Evolutionary conservation across 1,140 invertebrate genomes (phyloP).

Genomic region (Conopomorpha cramerella): DNA sequence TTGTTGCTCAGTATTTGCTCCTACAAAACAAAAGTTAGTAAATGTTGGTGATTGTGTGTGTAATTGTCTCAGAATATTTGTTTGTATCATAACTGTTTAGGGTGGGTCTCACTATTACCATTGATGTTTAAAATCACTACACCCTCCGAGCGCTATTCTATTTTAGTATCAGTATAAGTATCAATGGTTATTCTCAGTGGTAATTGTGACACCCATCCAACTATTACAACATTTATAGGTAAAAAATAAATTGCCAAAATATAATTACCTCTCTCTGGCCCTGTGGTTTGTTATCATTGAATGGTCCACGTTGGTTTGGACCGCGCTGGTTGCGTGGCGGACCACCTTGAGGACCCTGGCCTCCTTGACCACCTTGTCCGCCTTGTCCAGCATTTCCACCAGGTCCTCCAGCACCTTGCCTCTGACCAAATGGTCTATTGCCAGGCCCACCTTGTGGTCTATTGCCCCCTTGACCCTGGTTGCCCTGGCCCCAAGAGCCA

Average conservation of each 20-base stretch:
- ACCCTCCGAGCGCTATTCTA: too few species aligned
- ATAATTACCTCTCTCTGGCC: conserved; percentile 30
- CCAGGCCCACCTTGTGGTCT: too few species aligned
- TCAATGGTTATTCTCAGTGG: too few species aligned
- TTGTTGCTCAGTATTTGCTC: conserved; percentile 75
- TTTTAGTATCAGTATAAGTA: too few species aligned
- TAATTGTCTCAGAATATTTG: background rate
- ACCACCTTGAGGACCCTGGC: conserved; percentile 9
- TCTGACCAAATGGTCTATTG: conserved; percentile 18
- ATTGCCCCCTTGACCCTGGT: too few species aligned
- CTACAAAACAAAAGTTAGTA: conserved; percentile 18
- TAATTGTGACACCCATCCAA: too few species aligned
- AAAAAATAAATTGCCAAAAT: background rate
- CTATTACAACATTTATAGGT: background rate
- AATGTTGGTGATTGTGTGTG: background rate
- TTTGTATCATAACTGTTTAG: conserved; percentile 1
- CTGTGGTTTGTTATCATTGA: conserved; percentile 22
- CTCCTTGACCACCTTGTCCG: background rate
- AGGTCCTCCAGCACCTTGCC: too few species aligned
- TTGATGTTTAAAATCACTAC: conserved; percentile 4
- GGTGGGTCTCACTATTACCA: too few species aligned
- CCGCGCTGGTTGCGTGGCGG: conserved; percentile 23
- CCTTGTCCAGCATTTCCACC: conserved; percentile 12
- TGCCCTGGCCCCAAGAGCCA: conserved; percentile 10
- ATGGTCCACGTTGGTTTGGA: conserved; percentile 13